Percentiles rank a stretch among this genome's conserved stretches.
Evolutionary conservation across 2,888 invertebrate species (phyloP).

Genomic region (Salpingus planirostris): DNA sequence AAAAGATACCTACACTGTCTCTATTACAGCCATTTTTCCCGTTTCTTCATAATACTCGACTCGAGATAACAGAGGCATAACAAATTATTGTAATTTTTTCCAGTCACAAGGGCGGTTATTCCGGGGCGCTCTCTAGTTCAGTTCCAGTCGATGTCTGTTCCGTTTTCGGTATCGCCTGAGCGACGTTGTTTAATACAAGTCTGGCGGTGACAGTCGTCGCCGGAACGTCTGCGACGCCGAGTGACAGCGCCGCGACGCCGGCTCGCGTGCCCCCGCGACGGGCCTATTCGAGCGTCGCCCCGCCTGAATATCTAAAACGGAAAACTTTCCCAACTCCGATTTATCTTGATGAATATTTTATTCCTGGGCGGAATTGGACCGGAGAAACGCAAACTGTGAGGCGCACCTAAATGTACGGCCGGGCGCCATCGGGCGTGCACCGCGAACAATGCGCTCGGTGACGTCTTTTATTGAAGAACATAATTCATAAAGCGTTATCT

Average conservation of each 20-base stretch:
- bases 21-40: too few relatives aligned
- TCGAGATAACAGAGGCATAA: too few relatives aligned
- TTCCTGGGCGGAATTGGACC: slow-evolving; percentile 20
- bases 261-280: slow-evolving; percentile 11
- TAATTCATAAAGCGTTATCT: slow-evolving; percentile 23
- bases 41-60: too few relatives aligned
- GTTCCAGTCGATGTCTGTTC: too few relatives aligned
- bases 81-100: too few relatives aligned
- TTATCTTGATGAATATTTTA: slow-evolving; percentile 21
- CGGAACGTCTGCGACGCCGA: slow-evolving; percentile 16
- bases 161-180: too few relatives aligned
- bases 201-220: slow-evolving; percentile 23
- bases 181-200: slow-evolving; percentile 25
- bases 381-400: too few relatives aligned
- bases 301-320: slow-evolving; percentile 15
- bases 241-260: slow-evolving; percentile 19
- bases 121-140: too few relatives aligned
- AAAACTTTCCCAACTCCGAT: slow-evolving; percentile 17
- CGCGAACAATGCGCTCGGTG: slow-evolving; percentile 16
- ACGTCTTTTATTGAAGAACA: slow-evolving; percentile 20
- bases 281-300: slow-evolving; percentile 15
- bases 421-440: too few relatives aligned
- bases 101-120: too few relatives aligned
- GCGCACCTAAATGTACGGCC: too few relatives aligned
- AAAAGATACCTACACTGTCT: too few relatives aligned